phyloP scores from a whole-genome alignment of 2,797 vertebrate species.

The Liasis olivaceus region DNA sequence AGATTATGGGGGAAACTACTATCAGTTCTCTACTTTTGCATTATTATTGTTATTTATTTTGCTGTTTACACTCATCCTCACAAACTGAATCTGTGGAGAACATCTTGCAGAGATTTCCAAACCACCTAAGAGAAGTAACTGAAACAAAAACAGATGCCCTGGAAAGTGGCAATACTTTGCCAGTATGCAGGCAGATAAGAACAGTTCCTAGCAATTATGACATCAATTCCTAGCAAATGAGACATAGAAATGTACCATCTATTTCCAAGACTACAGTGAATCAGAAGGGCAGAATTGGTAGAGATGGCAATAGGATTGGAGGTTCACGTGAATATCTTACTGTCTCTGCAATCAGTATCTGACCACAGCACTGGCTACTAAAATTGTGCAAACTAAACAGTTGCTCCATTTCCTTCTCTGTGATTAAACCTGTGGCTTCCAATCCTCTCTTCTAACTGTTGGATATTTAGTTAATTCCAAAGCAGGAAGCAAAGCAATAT shows the following conservation, averaged over 20 bases:
- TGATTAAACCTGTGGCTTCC: constrained; percentile 37
- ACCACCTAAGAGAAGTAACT: background rate
- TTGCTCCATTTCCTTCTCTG: constrained; percentile 29
- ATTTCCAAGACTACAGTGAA: background rate
- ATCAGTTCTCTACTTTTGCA: background rate
- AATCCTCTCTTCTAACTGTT: constrained; percentile 8
- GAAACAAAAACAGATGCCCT: background rate
- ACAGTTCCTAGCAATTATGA: background rate
- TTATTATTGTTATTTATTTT: background rate
- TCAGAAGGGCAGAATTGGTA: background rate
- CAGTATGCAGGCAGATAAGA: background rate
- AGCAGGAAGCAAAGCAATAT: background rate
- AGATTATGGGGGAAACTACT: background rate
- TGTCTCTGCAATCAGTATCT: constrained; percentile 5
- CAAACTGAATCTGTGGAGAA: background rate
- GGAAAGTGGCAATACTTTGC: background rate
- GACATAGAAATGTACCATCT: background rate
- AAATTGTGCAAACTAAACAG: constrained; percentile 4
- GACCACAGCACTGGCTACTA: constrained; percentile 27
- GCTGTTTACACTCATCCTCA: background rate
- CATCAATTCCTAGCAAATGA: background rate
- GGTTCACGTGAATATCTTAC: constrained; percentile 22
- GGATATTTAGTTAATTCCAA: constrained; percentile 7
- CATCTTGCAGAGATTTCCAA: constrained; percentile 1
- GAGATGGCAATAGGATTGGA: background rate